These are phyloP conservation scores for Sarcophaga peregrina DNA, from an alignment of 1,140 invertebrate genomes.

Conservation along the genomic window DNA sequence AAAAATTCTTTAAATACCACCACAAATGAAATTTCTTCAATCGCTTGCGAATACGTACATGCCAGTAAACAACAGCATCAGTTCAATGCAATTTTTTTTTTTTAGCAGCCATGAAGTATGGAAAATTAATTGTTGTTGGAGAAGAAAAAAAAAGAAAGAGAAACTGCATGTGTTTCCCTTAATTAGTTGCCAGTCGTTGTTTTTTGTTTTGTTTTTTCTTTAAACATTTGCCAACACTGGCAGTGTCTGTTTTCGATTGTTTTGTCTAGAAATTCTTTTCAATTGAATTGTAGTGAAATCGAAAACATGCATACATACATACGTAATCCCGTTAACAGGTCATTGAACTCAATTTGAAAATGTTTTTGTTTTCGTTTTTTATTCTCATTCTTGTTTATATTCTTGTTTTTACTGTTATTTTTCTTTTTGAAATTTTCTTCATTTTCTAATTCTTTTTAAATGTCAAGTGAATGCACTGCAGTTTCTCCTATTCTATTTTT, in stretches of 20 bases:
- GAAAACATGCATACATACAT: not conserved
- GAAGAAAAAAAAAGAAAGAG: not conserved
- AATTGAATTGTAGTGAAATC: not conserved
- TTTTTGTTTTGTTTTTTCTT: not conserved
- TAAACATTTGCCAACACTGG: not conserved
- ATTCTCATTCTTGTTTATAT: not conserved
- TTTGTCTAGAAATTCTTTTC: not conserved
- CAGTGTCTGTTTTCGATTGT: not conserved
- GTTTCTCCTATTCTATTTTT: not conserved
- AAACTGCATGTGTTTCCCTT: slow-evolving; percentile 21
- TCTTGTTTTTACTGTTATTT: not conserved
- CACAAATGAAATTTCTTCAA: too few relatives aligned
- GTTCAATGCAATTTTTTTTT: not conserved
- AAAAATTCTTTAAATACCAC: not conserved
- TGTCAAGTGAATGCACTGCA: not conserved
- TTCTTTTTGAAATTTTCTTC: not conserved
- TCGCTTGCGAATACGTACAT: not conserved
- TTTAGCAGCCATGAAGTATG: not conserved
- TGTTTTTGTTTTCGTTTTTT: not conserved
- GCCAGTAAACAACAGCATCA: not conserved
- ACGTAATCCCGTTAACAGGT: not conserved
- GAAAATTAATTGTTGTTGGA: not conserved
- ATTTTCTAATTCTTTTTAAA: slow-evolving; percentile 5
- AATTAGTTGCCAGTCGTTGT: not conserved
- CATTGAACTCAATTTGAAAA: not conserved